Percentiles rank a stretch among this genome's conserved stretches.
These are phyloP conservation scores for Apamea epomidion DNA, from an alignment of 2,888 invertebrate species.

Conservation along the genomic window DNA sequence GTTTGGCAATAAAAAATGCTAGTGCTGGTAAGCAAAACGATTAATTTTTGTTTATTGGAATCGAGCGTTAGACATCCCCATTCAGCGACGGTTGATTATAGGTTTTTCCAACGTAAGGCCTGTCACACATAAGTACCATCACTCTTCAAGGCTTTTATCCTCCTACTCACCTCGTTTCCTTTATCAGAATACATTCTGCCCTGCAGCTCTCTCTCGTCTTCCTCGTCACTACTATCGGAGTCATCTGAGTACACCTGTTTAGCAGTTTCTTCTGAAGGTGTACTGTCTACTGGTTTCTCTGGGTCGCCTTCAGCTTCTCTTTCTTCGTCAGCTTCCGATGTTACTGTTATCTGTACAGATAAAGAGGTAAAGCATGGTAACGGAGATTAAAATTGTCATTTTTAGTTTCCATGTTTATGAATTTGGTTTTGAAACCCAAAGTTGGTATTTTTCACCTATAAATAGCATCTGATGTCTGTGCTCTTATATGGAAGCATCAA, in stretches of 20 bases:
- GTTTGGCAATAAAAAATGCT: too few species aligned
- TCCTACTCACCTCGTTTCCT: constrained; percentile 93
- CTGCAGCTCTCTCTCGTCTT: constrained; percentile 94
- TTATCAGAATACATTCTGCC: constrained; percentile 94
- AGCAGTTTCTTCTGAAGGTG: constrained; percentile 36
- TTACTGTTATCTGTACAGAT: constrained; percentile 83
- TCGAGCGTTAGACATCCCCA: background rate
- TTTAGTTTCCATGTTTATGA: background rate
- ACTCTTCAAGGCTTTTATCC: background rate
- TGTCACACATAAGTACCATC: background rate
- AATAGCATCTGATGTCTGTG: background rate
- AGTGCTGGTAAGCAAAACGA: too few species aligned
- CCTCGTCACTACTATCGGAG: constrained; percentile 92
- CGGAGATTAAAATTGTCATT: background rate
- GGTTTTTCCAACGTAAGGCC: background rate
- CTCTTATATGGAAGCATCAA: background rate
- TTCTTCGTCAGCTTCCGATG: constrained; percentile 82
- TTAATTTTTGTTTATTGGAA: too few species aligned
- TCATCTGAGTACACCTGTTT: constrained; percentile 90
- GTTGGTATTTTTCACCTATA: background rate
- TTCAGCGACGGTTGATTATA: background rate
- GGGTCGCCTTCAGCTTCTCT: constrained; percentile 71
- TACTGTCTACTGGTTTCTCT: constrained; percentile 58
- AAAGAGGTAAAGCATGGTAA: background rate
- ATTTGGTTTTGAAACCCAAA: background rate